A percentile compares a stretch with the other conserved stretches of the same genome.
phyloP scores from a whole-genome alignment of 2,113 vertebrate species.

The Toxotes jaculatrix region DNA sequence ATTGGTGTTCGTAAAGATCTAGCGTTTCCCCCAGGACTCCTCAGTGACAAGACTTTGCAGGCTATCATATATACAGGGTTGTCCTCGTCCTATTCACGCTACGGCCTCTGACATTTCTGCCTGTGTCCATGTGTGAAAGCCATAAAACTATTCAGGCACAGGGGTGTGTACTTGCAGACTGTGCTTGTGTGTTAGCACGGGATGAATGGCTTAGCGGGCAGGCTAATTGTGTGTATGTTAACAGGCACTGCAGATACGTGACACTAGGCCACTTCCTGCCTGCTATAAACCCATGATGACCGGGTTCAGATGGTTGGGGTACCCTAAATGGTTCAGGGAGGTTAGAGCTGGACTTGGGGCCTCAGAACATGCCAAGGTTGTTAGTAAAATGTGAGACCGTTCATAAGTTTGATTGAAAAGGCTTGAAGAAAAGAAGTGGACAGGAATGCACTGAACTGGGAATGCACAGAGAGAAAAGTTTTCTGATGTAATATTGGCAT shows the following conservation, averaged over 20 bases:
- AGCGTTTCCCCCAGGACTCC: no score
- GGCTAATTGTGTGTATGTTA: constrained; percentile 18
- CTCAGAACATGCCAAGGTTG: not conserved
- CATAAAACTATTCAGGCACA: constrained; percentile 15
- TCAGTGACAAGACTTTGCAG: not conserved
- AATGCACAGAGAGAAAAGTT: not conserved
- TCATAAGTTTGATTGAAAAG: not conserved
- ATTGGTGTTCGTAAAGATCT: not conserved
- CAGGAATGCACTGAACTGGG: no score
- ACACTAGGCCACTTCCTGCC: constrained; percentile 23
- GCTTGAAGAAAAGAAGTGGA: not conserved
- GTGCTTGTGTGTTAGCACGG: not conserved
- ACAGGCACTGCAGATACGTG: not conserved
- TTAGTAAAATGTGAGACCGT: not conserved
- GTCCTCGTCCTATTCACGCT: constrained; percentile 21
- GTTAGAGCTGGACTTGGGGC: not conserved
- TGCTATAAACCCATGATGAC: not conserved
- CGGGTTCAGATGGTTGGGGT: not conserved
- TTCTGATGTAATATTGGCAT: not conserved
- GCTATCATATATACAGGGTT: not conserved
- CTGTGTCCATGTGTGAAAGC: constrained; percentile 18
- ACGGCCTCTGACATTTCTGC: constrained; percentile 28
- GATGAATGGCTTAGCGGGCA: not conserved
- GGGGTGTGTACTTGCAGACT: not conserved
- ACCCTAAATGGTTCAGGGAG: not conserved